Evolutionary conservation across 2,888 invertebrate genomes (phyloP).

Genomic region (Parascotia fuliginaria): DNA sequence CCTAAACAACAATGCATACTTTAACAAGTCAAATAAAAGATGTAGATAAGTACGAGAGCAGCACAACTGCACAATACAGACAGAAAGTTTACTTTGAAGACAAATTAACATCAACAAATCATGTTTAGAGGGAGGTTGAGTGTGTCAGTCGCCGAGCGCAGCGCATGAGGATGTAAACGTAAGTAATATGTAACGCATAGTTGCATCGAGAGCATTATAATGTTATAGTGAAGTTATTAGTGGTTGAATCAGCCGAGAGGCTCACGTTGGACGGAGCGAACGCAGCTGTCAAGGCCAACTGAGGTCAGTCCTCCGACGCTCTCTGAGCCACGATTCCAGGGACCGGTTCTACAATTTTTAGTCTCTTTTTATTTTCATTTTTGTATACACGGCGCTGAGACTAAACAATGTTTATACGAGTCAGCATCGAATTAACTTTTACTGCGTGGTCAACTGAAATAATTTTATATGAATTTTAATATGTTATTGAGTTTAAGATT

Average conservation of each 20-base stretch:
- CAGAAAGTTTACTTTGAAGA: slow-evolving; percentile 46
- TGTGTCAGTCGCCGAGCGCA: slow-evolving; percentile 32
- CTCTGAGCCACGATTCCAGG: slow-evolving; percentile 78
- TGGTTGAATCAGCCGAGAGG: slow-evolving; percentile 77
- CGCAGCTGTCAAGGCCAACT: slow-evolving; percentile 85
- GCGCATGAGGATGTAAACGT: slow-evolving; percentile 38
- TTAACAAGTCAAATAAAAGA: slow-evolving; percentile 28
- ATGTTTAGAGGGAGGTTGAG: slow-evolving; percentile 65
- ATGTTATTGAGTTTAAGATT: slow-evolving; percentile 37
- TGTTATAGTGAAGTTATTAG: slow-evolving; percentile 82
- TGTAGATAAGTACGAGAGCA: slow-evolving; percentile 16
- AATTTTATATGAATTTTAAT: slow-evolving; percentile 54
- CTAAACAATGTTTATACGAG: slow-evolving; percentile 85
- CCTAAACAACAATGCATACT: slow-evolving; percentile 20
- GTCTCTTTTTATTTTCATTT: slow-evolving; percentile 85
- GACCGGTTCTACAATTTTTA: slow-evolving; percentile 85
- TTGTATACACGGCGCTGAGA: slow-evolving; percentile 83
- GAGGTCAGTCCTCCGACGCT: slow-evolving; percentile 85
- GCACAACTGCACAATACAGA: slow-evolving; percentile 14
- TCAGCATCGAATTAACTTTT: slow-evolving; percentile 81
- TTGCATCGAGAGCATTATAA: slow-evolving; percentile 77
- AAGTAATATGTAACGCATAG: slow-evolving; percentile 71
- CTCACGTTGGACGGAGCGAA: slow-evolving; percentile 71
- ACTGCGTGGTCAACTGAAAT: slow-evolving; percentile 70
- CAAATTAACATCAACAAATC: slow-evolving; percentile 70